Base-by-base conservation (phyloP, 1,140 invertebrate species). In the Mycetomoellerius zeteki region DNA sequence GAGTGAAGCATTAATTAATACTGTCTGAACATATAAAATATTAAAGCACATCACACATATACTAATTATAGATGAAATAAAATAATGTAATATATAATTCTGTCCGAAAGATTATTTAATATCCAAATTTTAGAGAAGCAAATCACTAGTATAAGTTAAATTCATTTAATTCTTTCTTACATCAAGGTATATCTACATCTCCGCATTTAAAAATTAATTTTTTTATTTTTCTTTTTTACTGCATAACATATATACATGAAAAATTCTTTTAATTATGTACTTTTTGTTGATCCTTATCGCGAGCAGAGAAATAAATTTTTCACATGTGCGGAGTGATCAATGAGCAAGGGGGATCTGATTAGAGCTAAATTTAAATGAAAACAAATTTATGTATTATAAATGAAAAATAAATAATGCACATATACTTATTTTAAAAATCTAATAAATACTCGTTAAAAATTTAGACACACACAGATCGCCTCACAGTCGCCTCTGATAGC, bases 51-150 rank as follows among this genome's bases (percentile, higher is more conserved):
- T 65, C 33, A 21, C 27, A 30, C 19, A 5, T 33, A 8, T 24
- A 69, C 65, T 24, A 24, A 50, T 37, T 67, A 43, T 69, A 21
- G 43, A 67, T 54, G 8, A n/a, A 76, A 77, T 27, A 14, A 8
- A 37, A 62, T 10, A 14, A 14, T 10, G 27, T 47, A 33, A 33
- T 16, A 30, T 16, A n/a, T 67, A 67, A 33, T 33, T 33, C 7
- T 24, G 6, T 19, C 16, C 24, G 14, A 75, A 14, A 58, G 1
- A 50, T 50, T 50, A n/a, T 43, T 75, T n/a, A 21, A 58, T 37
- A 37, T 24, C 3, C 1, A 43, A 58, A 58, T 62, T 43, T 6
- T 12, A 43, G 14, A 58, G 24, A 76, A 60, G 2, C 3, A 19
- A 43, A 37, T 60, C 14, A 6, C 3, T 16, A 24, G 3, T 14